phyloP scores from a whole-genome alignment of 2,888 invertebrate genomes.

The Athetis lepigone region DNA sequence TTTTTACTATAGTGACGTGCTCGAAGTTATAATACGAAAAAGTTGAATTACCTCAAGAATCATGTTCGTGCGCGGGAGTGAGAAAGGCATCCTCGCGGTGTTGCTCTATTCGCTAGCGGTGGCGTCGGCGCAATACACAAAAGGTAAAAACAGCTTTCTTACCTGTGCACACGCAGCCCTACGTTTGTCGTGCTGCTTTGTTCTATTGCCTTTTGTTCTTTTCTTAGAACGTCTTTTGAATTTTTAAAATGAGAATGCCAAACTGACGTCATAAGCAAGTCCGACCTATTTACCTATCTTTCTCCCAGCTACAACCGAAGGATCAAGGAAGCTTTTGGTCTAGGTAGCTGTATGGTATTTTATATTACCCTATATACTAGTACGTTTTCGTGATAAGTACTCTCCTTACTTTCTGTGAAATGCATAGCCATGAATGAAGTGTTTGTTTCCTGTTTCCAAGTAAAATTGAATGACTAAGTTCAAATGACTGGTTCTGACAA shows the following conservation, averaged over 20 bases:
- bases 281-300: constrained; percentile 4
- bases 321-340: constrained; percentile 8
- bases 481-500: constrained; percentile 58
- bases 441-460: constrained; percentile 60
- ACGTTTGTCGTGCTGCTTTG: constrained; percentile 76
- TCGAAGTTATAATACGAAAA: constrained; percentile 78
- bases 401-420: not conserved
- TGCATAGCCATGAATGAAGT: constrained; percentile 26
- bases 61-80: constrained; percentile 82
- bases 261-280: constrained; percentile 58
- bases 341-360: constrained; percentile 14
- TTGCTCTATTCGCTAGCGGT: constrained; percentile 81
- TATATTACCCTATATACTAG: not conserved
- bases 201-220: constrained; percentile 82
- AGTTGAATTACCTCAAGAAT: constrained; percentile 75
- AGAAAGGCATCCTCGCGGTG: constrained; percentile 81
- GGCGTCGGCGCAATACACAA: constrained; percentile 86
- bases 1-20: constrained; percentile 85
- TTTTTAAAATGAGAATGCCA: constrained; percentile 50
- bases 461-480: constrained; percentile 62
- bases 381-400: constrained; percentile 7
- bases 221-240: constrained; percentile 69
- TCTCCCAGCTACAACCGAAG: constrained; percentile 9
- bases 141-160: constrained; percentile 86
- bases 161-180: constrained; percentile 81